A percentile compares a stretch with the other conserved stretches of the same genome.
These are phyloP conservation scores for Serrognathus titanus DNA, from an alignment of 2,888 invertebrate genomes.

Conservation along the genomic window DNA sequence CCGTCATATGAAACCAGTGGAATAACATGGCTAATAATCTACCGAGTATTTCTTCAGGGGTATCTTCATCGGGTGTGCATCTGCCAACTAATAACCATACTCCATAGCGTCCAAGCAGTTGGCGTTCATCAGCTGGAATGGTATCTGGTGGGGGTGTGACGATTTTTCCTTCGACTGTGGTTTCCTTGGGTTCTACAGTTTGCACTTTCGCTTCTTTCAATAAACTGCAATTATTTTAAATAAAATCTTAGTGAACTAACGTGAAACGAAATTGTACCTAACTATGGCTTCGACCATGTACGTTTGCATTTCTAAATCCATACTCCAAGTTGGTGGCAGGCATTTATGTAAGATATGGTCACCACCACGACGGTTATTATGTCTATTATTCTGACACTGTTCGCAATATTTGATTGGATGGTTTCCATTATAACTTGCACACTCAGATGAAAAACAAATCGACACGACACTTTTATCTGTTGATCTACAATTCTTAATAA, in stretches of 20 bases:
- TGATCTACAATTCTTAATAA: conserved; percentile 81
- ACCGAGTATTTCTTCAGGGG: conserved; percentile 78
- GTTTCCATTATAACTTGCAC: conserved; percentile 93
- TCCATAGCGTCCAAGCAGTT: conserved; percentile 89
- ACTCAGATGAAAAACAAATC: conserved; percentile 95
- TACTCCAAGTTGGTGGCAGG: conserved; percentile 81
- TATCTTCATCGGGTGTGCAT: conserved; percentile 76
- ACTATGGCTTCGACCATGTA: conserved; percentile 94
- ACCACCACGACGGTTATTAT: conserved; percentile 80
- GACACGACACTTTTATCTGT: conserved; percentile 88
- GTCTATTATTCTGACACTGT: conserved; percentile 85
- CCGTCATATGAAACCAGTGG: conserved; percentile 99
- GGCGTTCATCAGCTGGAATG: conserved; percentile 80
- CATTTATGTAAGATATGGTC: conserved; percentile 90
- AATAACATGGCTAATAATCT: conserved; percentile 93
- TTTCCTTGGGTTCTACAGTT: conserved; percentile 62
- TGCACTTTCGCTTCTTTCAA: conserved; percentile 89
- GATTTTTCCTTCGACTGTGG: conserved; percentile 39
- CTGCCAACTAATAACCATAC: conserved; percentile 96
- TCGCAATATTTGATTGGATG: conserved; percentile 92
- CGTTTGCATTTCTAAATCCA: conserved; percentile 87
- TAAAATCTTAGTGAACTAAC: neutral
- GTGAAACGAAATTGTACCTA: conserved; percentile 54
- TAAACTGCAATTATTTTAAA: conserved; percentile 53
- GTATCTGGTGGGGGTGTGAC: conserved; percentile 58